Conservation (phyloP, 2,888 invertebrate species). For the Hydropsyche betteni region DNA sequence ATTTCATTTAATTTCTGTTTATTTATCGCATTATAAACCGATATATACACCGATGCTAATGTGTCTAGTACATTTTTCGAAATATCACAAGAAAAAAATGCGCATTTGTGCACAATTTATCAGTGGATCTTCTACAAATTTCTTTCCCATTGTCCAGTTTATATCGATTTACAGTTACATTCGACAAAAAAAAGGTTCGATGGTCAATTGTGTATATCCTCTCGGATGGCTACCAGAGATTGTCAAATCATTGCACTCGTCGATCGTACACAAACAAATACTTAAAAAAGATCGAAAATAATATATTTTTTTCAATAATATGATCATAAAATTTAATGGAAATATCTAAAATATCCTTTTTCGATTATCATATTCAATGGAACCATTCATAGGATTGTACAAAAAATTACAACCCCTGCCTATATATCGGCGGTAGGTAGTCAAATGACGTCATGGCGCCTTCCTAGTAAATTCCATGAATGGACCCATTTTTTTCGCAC, state of each 20-base stretch:
- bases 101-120: background rate
- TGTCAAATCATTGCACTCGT: background rate
- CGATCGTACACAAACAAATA: too few species aligned
- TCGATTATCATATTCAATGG: background rate
- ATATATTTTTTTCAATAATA: too few species aligned
- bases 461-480: constrained; percentile 45
- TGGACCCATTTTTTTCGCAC: constrained; percentile 37
- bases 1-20: background rate
- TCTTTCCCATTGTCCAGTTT: background rate
- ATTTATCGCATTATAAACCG: background rate
- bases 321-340: too few species aligned
- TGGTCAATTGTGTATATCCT: background rate
- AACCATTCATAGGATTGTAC: background rate
- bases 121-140: background rate
- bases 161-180: constrained; percentile 36
- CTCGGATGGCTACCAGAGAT: constrained; percentile 6
- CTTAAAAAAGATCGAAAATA: too few species aligned
- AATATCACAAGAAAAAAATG: background rate
- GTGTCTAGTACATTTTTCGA: background rate
- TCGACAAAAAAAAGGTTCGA: constrained; percentile 26
- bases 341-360: background rate
- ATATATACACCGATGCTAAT: too few species aligned
- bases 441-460: constrained; percentile 49
- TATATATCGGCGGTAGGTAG: constrained; percentile 6
- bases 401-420: constrained; percentile 31